Evolutionary conservation across 2,888 invertebrate genomes (phyloP), one percentile per base, ranked within the genome.

Genomic region (Pseudanteris insignis): DNA sequence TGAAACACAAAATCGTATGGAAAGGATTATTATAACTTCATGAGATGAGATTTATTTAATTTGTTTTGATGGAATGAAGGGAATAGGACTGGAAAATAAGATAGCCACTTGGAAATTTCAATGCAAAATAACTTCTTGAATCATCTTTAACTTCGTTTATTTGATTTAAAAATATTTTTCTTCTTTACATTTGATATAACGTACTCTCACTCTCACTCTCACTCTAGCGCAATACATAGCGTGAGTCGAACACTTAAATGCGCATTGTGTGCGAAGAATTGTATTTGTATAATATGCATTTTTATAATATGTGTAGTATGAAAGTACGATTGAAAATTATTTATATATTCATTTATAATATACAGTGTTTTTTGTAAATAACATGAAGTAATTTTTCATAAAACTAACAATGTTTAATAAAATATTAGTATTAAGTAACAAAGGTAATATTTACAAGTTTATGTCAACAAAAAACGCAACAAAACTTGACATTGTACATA

Each of bases 1-100:
- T 79, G 79, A 76, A 79, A 79, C 79, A 79, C 76, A 79, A 78
- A 79, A 79, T 74, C 68, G 71, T 71, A 76, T 70, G 70, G 66
- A 66, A 63, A 70, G 67, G 68, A 74, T 64, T 61, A 61, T 64
- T 64, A 61, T 34, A 34, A 41, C 38, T 50, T 63, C 28, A 38
- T 33, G 28, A 29, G 30, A 48, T 21, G 9, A n/a, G n/a, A 25
- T 28, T 38, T 4, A 7, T 47, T 24, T 34, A 3, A n/a, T 13
- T 3, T 12, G 8, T 24, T 28, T 37, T 18, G 1, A 24, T 1
- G 14, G 30, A 26, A 18, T 9, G 5, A n/a, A 10, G 32, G 46
- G 24, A 40, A 24, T 11, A 13, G 25, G 29, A 34, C 10, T 9
- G 36, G 46, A 26, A 32, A 9, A 43, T 25, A 46, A 37, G 37